Evolutionary conservation across 2,888 invertebrate genomes (phyloP).

Genomic region (Sturmia bella): DNA sequence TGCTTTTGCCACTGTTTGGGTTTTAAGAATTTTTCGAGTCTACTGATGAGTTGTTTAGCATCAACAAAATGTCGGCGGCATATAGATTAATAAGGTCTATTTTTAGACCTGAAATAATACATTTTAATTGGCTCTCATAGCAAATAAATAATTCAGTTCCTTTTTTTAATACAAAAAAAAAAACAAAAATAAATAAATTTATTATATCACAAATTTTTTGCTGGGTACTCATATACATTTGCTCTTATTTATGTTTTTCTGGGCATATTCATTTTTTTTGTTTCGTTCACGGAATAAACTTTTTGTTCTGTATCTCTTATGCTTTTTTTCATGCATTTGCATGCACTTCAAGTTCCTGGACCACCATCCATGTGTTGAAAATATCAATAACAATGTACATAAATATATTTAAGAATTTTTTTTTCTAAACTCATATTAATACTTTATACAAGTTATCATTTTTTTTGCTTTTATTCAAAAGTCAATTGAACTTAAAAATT

Average conservation of each 20-base stretch:
- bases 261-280: not conserved
- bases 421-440: conserved; percentile 1
- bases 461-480: conserved; percentile 55
- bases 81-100: no score
- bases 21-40: no score
- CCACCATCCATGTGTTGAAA: conserved; percentile 66
- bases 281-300: conserved; percentile 9
- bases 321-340: conserved; percentile 62
- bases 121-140: no score
- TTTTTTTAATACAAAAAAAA: no score
- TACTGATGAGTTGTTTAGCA: no score
- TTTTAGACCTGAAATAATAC: no score
- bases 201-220: conserved; percentile 10
- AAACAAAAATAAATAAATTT: no score
- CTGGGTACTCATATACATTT: no score
- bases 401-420: conserved; percentile 40
- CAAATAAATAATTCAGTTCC: no score
- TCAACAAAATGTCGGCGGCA: no score
- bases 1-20: no score
- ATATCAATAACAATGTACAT: conserved; percentile 59
- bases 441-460: conserved; percentile 18
- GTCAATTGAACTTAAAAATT: conserved; percentile 61
- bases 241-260: no score
- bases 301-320: conserved; percentile 55
- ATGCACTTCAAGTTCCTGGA: conserved; percentile 69